A percentile compares a stretch with the other conserved stretches of the same genome.
Conservation (phyloP, 1,140 invertebrate genomes). For the Caerostris extrusa region DNA sequence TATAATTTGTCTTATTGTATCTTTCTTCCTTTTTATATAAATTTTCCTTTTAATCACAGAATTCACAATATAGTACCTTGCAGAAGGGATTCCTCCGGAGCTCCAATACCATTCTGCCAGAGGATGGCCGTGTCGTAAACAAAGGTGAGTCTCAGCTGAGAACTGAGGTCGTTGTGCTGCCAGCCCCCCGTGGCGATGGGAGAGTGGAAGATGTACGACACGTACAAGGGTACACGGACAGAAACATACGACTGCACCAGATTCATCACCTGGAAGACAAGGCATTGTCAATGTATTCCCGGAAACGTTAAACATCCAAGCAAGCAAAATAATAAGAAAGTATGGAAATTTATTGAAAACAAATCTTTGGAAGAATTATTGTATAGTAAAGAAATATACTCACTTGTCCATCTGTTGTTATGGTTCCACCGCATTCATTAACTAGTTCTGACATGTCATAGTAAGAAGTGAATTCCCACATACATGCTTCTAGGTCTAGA, state of each 20-base stretch:
- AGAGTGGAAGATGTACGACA: slow-evolving; percentile 82
- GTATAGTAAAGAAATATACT: slow-evolving; percentile 4
- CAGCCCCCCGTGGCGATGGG: slow-evolving; percentile 80
- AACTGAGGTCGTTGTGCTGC: slow-evolving; percentile 81
- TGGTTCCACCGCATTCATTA: slow-evolving; percentile 80
- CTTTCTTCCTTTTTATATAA: no score
- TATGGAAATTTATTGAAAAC: not conserved
- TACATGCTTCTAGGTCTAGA: slow-evolving; percentile 81
- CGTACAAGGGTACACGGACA: slow-evolving; percentile 81
- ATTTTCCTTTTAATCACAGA: no score
- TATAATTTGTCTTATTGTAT: no score
- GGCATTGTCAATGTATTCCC: not conserved
- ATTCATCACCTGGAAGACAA: slow-evolving; percentile 79
- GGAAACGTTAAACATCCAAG: not conserved
- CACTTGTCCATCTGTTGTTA: slow-evolving; percentile 81
- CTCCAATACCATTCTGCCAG: slow-evolving; percentile 82
- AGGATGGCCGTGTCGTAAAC: slow-evolving; percentile 82
- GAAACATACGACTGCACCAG: slow-evolving; percentile 81
- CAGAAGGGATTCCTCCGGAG: slow-evolving; percentile 79
- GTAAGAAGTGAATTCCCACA: slow-evolving; percentile 81
- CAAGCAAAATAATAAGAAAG: not conserved
- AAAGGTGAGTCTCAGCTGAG: slow-evolving; percentile 81
- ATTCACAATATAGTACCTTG: slow-evolving; percentile 79
- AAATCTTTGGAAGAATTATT: not conserved
- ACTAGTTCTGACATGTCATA: slow-evolving; percentile 82